Evolutionary conservation across 2,888 invertebrate species (phyloP).

Genomic region (Philhelius pedissequus): DNA sequence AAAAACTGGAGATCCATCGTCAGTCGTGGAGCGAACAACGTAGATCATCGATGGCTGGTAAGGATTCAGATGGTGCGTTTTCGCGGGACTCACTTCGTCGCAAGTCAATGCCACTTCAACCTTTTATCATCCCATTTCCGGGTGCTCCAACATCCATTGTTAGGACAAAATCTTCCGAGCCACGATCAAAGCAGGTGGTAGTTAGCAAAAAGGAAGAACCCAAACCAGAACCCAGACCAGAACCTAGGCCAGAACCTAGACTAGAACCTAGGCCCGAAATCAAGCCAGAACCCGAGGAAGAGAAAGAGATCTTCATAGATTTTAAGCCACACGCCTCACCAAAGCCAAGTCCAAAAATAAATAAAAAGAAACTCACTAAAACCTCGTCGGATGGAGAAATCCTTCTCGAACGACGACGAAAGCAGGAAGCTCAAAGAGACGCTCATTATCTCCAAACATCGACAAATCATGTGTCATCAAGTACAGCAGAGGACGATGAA

Average conservation of each 20-base stretch:
- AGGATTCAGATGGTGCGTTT: slow-evolving; percentile 31
- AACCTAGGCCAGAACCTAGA: no score
- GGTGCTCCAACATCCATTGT: slow-evolving; percentile 65
- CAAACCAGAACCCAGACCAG: not conserved
- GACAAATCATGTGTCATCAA: slow-evolving; percentile 40
- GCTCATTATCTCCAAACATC: slow-evolving; percentile 9
- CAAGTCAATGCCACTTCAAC: slow-evolving; percentile 68
- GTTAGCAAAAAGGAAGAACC: slow-evolving; percentile 37
- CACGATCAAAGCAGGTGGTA: slow-evolving; percentile 69
- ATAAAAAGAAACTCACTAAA: slow-evolving; percentile 83
- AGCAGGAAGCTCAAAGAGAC: slow-evolving; percentile 40
- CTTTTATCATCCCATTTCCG: slow-evolving; percentile 40
- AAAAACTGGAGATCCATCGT: slow-evolving; percentile 54
- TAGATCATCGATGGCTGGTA: slow-evolving; percentile 53
- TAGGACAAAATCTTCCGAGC: slow-evolving; percentile 73
- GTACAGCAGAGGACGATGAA: slow-evolving; percentile 60
- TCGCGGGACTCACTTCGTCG: slow-evolving; percentile 63
- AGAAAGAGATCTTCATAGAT: slow-evolving; percentile 91
- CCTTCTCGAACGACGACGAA: slow-evolving; percentile 42
- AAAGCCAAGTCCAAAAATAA: slow-evolving; percentile 81
- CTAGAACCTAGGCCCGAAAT: no score
- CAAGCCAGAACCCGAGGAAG: slow-evolving; percentile 80
- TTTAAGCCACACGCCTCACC: slow-evolving; percentile 89
- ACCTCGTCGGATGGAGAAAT: slow-evolving; percentile 83
- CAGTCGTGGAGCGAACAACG: slow-evolving; percentile 58